Evolutionary conservation across 2,797 vertebrate species (phyloP), one percentile per base, ranked within the genome.

Genomic region (Falco naumanni): DNA sequence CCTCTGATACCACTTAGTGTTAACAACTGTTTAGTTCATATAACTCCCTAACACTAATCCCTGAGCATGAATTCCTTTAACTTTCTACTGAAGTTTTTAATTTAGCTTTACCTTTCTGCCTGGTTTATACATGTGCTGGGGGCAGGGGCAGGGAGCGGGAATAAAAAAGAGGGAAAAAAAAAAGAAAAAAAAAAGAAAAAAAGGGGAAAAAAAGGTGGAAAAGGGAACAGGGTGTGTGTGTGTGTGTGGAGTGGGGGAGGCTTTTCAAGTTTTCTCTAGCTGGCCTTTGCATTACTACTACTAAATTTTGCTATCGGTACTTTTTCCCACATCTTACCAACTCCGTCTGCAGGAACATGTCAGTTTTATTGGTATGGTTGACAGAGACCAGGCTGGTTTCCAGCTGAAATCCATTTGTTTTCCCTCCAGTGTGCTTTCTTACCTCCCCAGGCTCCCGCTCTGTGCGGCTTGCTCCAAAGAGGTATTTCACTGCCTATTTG

Each of bases 281-380:
- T 70, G 20, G 18, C 16, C 47, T 72, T 92, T 85, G 8, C 0
- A 0, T 89, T 90, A 94, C 77, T 69, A 28, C 50, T 71, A 50
- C 47, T 72, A 51, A 65, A 81, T 92, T 87, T 94, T 90, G 76
- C 93, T 95, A 95, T 89, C 16, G 0, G 75, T 83, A 50, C 53
- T 64, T 92, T 87, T 96, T 51, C 69, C 78, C 61, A 82, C 81
- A 89, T 82, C 60, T 95, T 57, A 95, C 65, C 41, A 79, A 51
- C 29, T 53, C 64, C 47, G 60, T 85, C 51, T 94, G 84, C 84
- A 93, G 84, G 75, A 96, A 87, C 48, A 87, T 92, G 95, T 95
- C 95, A 96, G 84, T 93, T 97, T 95, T 95, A 96, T 87, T 96
- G 75, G 89, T 74, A 92, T 28, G 24, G 76, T 95, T 96, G 90